Evolutionary conservation across 2,888 invertebrate genomes (phyloP), one percentile per base, ranked within the genome.

Genomic region (Holacanthella duospinosa): DNA sequence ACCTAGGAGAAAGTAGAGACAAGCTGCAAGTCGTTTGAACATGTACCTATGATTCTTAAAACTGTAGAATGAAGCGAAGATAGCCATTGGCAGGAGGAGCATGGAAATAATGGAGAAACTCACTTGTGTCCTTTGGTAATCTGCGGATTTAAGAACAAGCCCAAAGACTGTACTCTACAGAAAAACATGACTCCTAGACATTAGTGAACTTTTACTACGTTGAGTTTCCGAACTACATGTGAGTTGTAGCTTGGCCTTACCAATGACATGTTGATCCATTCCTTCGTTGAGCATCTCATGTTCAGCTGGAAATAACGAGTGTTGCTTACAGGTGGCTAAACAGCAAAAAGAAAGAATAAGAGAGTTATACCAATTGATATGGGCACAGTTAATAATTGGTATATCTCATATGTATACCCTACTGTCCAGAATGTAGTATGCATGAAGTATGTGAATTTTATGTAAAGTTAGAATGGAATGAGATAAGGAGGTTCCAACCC

Each of bases 1-100:
- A 88, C 88, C 86, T 75, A 88, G 85, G 64, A 92, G 86, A 74
- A 92, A 85, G 75, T 90, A 88, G 66, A 91, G 86, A 25, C 88
- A 87, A 0, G 88, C 89, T 2, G 91, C 89, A 27, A 92, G 81
- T 43, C 92, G 81, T 76, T 92, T 92, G 79, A 89, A 90, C 85
- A 89, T 91, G 76, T 92, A 92, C 2, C 91, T 83, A 2, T 89
- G 88, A 75, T 91, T 87, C 70, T 83, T 81, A 76, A 92, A 87
- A 21, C 90, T 89, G 76, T 92, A 92, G 68, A 86, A 82, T 4
- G 90, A 89, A 77, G 91, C 90, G 1, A 85, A 82, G 60, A 87
- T 85, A 0, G 89, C 89, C 84, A 91, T 84, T 54, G 85, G 77
- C 86, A 91, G 89, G 53, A 91, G 82, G 69, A 88, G 83, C 63